Evolutionary conservation across 2,888 invertebrate species (phyloP).

Genomic region (Cheilosia grossa): DNA sequence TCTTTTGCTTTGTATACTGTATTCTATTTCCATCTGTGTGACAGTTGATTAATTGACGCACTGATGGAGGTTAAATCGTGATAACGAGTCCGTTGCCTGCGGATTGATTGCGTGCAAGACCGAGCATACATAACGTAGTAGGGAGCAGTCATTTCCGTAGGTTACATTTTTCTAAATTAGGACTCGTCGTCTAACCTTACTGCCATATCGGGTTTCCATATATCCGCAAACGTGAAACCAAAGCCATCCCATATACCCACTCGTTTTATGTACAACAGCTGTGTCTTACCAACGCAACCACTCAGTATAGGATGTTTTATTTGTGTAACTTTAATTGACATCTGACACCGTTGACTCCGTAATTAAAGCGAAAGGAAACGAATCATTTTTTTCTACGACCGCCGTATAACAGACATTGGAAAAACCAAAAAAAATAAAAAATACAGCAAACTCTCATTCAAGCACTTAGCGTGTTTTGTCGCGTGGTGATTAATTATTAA

Average conservation of each 20-base stretch:
- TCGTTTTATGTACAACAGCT: neutral
- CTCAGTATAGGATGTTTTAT: constrained; percentile 18
- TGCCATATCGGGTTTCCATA: neutral
- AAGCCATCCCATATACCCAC: neutral
- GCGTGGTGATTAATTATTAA: constrained; percentile 55
- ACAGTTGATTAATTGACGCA: constrained; percentile 56
- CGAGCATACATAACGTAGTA: no score
- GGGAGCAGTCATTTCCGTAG: constrained; percentile 2
- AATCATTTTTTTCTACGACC: constrained; percentile 10
- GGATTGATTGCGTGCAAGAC: constrained; percentile 19
- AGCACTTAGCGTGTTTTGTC: constrained; percentile 30
- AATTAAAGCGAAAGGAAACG: constrained; percentile 29
- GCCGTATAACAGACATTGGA: neutral
- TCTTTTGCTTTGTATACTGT: neutral
- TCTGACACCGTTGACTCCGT: constrained; percentile 40
- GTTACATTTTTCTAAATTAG: constrained; percentile 25
- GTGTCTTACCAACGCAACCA: neutral
- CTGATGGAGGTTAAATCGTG: constrained; percentile 50
- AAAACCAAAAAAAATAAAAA: constrained; percentile 27
- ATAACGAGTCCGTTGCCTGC: constrained; percentile 41
- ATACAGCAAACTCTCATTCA: neutral
- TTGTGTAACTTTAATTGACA: constrained; percentile 54
- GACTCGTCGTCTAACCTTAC: constrained; percentile 9
- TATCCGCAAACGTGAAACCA: constrained; percentile 2
- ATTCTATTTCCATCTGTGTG: constrained; percentile 19